phyloP scores from a whole-genome alignment of 2,888 invertebrate genomes.

The Drepana falcataria region DNA sequence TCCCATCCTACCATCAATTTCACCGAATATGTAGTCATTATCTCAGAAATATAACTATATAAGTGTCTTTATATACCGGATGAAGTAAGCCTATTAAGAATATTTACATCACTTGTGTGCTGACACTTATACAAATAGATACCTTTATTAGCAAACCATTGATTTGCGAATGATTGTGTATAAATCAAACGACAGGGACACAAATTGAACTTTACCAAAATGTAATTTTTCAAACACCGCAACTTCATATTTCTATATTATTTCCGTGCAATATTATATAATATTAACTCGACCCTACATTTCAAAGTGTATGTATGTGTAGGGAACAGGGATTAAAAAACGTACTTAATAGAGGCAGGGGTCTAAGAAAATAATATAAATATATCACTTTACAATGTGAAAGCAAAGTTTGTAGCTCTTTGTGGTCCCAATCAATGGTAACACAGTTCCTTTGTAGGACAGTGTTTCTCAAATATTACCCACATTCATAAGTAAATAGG shows the following conservation, averaged over 20 bases:
- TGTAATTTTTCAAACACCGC: conserved; percentile 63
- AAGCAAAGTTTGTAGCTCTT: conserved; percentile 63
- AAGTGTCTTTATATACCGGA: too few relatives aligned
- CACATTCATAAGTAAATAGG: too few relatives aligned
- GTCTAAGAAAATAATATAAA: conserved; percentile 68
- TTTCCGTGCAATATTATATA: conserved; percentile 19
- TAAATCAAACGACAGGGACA: conserved; percentile 51
- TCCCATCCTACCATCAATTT: too few relatives aligned
- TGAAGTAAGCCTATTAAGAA: too few relatives aligned
- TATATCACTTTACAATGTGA: conserved; percentile 72
- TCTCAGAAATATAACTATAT: too few relatives aligned
- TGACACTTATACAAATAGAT: too few relatives aligned
- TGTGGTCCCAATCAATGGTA: conserved; percentile 69
- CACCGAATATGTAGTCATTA: too few relatives aligned
- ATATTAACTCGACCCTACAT: conserved; percentile 32
- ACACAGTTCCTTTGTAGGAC: conserved; percentile 37
- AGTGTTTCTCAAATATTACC: conserved; percentile 41
- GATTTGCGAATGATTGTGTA: conserved; percentile 8
- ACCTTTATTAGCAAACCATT: not conserved
- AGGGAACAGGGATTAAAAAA: conserved; percentile 42
- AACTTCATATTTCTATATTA: conserved; percentile 24
- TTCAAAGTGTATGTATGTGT: conserved; percentile 25
- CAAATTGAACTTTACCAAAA: conserved; percentile 41
- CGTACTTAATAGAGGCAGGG: conserved; percentile 42
- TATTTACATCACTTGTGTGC: too few relatives aligned